Conservation (phyloP, 1,140 invertebrate species). For the Drosophila bocki region DNA sequence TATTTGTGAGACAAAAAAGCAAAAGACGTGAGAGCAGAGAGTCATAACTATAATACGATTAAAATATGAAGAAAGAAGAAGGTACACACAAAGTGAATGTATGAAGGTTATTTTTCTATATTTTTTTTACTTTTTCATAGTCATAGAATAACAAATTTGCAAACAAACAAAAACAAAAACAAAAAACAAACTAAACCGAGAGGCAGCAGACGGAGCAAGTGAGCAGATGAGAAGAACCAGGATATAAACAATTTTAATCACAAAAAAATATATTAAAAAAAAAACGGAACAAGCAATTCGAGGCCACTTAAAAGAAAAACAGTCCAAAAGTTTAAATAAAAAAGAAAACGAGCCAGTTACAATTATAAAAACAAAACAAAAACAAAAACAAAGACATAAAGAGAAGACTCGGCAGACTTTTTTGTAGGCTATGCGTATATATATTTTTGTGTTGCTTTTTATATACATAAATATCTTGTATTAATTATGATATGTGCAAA, state of each 20-base stretch:
- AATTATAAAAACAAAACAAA: slow-evolving; percentile 23
- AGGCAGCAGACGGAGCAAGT: slow-evolving; percentile 13
- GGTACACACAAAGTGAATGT: slow-evolving; percentile 76
- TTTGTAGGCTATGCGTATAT: slow-evolving; percentile 68
- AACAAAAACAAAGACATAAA: slow-evolving; percentile 9
- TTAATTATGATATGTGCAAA: slow-evolving; percentile 16
- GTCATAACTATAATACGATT: slow-evolving; percentile 53
- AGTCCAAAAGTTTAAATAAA: slow-evolving; percentile 54
- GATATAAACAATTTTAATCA: slow-evolving; percentile 45
- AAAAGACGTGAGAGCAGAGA: slow-evolving; percentile 32
- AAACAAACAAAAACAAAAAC: slow-evolving; percentile 54
- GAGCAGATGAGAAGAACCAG: slow-evolving; percentile 25
- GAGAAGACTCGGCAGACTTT: slow-evolving; percentile 57
- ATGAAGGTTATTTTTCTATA: slow-evolving; percentile 84
- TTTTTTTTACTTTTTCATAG: slow-evolving; percentile 84
- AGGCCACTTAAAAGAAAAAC: slow-evolving; percentile 53
- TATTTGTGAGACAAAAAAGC: slow-evolving; percentile 56
- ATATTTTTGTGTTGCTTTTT: slow-evolving; percentile 80
- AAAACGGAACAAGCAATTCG: slow-evolving; percentile 45
- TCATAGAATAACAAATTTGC: slow-evolving; percentile 83
- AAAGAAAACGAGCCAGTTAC: slow-evolving; percentile 49
- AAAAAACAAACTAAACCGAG: slow-evolving; percentile 25
- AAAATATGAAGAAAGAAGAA: slow-evolving; percentile 53
- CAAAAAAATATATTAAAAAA: slow-evolving; percentile 15
- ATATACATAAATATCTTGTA: slow-evolving; percentile 49